Percentiles rank a stretch among this genome's conserved stretches.
Evolutionary conservation across 2,113 vertebrate genomes (phyloP).

Genomic region (Trachemys scripta): DNA sequence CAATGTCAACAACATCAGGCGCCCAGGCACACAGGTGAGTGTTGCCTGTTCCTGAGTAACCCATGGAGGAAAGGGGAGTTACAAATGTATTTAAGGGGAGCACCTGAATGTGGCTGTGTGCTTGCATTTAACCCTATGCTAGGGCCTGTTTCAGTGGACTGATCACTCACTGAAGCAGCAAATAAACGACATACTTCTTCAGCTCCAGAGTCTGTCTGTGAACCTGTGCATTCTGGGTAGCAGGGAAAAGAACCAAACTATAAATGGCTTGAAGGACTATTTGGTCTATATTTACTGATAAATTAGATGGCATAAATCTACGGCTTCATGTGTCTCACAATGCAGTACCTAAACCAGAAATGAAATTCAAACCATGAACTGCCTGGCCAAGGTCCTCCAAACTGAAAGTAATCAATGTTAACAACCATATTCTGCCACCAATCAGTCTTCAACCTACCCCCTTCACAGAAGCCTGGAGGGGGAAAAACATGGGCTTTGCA

Average conservation of each 20-base stretch:
- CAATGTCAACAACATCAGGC: no score
- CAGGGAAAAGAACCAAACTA: background rate
- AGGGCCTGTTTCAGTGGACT: no score
- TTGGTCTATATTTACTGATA: constrained; percentile 22
- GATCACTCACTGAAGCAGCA: no score
- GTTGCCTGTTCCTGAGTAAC: no score
- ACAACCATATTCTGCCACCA: background rate
- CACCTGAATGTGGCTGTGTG: no score
- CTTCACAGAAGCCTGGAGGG: background rate
- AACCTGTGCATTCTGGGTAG: no score
- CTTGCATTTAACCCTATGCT: no score
- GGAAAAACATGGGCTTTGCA: background rate
- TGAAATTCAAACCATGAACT: background rate
- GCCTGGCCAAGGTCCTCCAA: background rate
- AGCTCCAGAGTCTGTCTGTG: no score
- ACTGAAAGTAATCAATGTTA: background rate
- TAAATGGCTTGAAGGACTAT: background rate
- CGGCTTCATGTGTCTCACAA: background rate
- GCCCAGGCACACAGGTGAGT: no score
- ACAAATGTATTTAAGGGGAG: no score
- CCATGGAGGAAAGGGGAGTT: no score
- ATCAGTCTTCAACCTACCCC: background rate
- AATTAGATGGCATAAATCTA: background rate
- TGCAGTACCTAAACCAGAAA: background rate
- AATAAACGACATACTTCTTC: no score